A percentile compares a stretch with the other conserved stretches of the same genome.
Evolutionary conservation across 2,113 vertebrate species (phyloP).

Genomic region (Prinia subflava): DNA sequence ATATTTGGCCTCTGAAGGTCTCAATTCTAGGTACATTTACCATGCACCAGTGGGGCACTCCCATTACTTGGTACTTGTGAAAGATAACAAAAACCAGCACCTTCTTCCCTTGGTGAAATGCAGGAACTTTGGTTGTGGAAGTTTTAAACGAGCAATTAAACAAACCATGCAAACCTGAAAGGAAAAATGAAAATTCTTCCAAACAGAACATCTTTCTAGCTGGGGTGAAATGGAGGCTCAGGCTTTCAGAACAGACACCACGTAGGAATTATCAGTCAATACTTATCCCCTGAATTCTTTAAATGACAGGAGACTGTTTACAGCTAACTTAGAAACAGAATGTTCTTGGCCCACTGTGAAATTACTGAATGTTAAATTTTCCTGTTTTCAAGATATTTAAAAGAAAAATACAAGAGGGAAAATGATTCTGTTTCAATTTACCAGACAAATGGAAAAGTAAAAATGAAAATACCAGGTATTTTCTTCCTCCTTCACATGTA

Average conservation of each 20-base stretch:
- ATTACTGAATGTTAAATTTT: background rate
- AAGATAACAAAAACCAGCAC: background rate
- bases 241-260: background rate
- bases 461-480: background rate
- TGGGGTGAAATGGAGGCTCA: background rate
- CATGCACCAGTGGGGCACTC: background rate
- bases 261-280: background rate
- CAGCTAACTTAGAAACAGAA: background rate
- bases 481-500: background rate
- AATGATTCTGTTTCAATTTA: background rate
- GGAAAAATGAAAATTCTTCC: background rate
- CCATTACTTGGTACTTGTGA: background rate
- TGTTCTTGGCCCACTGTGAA: constrained; percentile 6
- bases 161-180: background rate
- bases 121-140: background rate
- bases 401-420: background rate
- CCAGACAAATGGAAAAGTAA: background rate
- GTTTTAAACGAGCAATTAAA: background rate
- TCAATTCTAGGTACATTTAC: background rate
- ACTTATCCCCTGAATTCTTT: background rate
- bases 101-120: background rate
- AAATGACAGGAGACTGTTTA: background rate
- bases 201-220: background rate
- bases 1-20: background rate
- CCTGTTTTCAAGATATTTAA: background rate